phyloP scores from a whole-genome alignment of 2,797 vertebrate genomes.

The Microtus californicus region DNA sequence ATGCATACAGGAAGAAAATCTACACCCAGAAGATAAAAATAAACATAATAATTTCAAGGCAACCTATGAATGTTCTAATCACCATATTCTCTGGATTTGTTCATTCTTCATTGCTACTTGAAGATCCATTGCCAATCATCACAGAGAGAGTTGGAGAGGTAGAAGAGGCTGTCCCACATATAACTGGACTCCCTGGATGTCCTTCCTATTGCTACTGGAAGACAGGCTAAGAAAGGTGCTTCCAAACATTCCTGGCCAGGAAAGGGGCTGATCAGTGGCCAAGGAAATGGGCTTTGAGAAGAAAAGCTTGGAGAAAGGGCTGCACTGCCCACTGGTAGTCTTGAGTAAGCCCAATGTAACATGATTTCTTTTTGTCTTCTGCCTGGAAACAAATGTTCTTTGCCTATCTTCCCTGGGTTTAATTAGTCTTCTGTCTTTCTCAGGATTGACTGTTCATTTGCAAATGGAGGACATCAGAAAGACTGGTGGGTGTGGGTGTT shows the following conservation, averaged over 20 bases:
- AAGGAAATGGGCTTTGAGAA: slow-evolving; percentile 59
- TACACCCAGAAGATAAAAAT: neutral
- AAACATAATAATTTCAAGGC: neutral
- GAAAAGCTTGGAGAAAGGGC: slow-evolving; percentile 65
- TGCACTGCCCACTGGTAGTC: slow-evolving; percentile 71
- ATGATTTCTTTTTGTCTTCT: slow-evolving; percentile 84
- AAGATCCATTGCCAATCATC: neutral
- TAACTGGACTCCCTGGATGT: neutral
- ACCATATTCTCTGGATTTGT: neutral
- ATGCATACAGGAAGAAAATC: neutral
- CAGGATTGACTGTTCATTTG: slow-evolving; percentile 87
- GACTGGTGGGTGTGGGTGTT: slow-evolving; percentile 62
- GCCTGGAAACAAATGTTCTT: slow-evolving; percentile 86
- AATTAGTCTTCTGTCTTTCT: slow-evolving; percentile 80
- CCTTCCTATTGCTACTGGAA: neutral
- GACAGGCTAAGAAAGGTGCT: neutral
- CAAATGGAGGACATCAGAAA: slow-evolving; percentile 88
- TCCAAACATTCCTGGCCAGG: slow-evolving; percentile 5
- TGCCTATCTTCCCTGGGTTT: slow-evolving; percentile 85
- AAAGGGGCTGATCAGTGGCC: neutral
- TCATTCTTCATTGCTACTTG: neutral
- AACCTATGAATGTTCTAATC: slow-evolving; percentile 5
- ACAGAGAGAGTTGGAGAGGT: neutral
- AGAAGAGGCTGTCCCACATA: neutral
- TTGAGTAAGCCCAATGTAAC: slow-evolving; percentile 83